Evolutionary conservation across 1,140 invertebrate species (phyloP), one percentile per base, ranked within the genome.

Genomic region (Delia radicum): DNA sequence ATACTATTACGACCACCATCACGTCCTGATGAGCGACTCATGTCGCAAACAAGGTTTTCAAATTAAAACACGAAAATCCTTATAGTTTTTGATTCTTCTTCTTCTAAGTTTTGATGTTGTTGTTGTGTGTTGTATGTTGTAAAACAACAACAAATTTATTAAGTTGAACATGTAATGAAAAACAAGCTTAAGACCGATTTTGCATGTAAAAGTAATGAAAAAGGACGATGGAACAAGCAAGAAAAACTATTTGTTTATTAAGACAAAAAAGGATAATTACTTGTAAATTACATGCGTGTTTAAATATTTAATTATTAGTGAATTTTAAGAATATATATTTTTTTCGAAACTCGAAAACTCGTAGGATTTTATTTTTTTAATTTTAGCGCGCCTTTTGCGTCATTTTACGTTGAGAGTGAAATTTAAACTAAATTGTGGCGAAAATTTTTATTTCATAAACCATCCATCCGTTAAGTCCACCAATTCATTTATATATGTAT

Each of bases 1-100:
- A 85, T 79, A 80, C 84, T 85, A 78, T 85, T 81, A 67, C 81
- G 82, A 76, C 83, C 82, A 77, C 79, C 84, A 79, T 85, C 81
- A 78, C 83, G 83, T 78, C 83, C 79, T 55, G 48, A 4, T 74
- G 82, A 79, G 79, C 83, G 83, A 82, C 83, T 85, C 83, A 85
- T 85, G 76, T 77, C 61, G 21, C 73, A 13, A 7, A 18, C 6
- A 55, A 55, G 21, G 26, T 7, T 33, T 61, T 27, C 31, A 75
- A 29, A 26, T 63, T 29, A 27, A 13, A 12, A 73, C 75, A 46
- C 75, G 13, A 27, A 46, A 69, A 67, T 65, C 31, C 2, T 26
- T 33, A 27, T 26, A 63, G 73, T 27, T n/a, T 73, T 15, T 18
- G 28, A 73, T 18, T 26, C 37, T 10, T 42, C 37, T 10, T 42